phyloP scores from a whole-genome alignment of 2,113 vertebrate species.

The Dromaius novaehollandiae region DNA sequence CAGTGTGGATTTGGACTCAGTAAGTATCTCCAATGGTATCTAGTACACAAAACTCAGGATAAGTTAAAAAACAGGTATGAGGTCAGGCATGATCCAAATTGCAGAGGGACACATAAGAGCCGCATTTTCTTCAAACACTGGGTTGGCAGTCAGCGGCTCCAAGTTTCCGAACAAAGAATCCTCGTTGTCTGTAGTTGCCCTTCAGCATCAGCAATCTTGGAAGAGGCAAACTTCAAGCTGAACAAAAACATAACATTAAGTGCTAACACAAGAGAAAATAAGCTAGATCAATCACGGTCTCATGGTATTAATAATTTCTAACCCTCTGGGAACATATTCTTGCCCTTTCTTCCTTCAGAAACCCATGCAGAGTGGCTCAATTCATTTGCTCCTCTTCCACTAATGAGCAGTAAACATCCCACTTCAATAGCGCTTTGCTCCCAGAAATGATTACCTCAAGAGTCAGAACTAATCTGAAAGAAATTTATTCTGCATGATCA shows the following conservation, averaged over 20 bases:
- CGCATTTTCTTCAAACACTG: not conserved
- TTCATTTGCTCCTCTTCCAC: not conserved
- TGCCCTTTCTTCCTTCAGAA: not conserved
- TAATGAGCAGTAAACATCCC: not conserved
- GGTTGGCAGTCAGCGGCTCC: not conserved
- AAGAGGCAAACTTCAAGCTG: not conserved
- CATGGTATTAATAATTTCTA: not conserved
- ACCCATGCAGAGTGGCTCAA: not conserved
- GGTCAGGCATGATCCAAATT: not conserved
- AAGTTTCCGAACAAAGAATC: not conserved
- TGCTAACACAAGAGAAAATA: not conserved
- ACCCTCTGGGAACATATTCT: not conserved
- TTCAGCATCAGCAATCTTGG: not conserved
- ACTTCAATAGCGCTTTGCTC: not conserved
- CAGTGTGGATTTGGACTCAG: not conserved
- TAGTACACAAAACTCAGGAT: not conserved
- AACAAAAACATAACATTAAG: not conserved
- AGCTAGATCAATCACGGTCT: not conserved
- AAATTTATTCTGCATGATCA: not conserved
- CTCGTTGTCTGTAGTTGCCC: not conserved
- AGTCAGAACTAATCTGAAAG: not conserved
- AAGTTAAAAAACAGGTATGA: not conserved
- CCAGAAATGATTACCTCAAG: not conserved
- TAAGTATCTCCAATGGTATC: constrained; percentile 12
- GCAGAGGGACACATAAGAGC: not conserved